Percentiles rank a stretch among this genome's conserved stretches.
phyloP scores from a whole-genome alignment of 2,797 vertebrate genomes.

The Tiaroga cobitis region DNA sequence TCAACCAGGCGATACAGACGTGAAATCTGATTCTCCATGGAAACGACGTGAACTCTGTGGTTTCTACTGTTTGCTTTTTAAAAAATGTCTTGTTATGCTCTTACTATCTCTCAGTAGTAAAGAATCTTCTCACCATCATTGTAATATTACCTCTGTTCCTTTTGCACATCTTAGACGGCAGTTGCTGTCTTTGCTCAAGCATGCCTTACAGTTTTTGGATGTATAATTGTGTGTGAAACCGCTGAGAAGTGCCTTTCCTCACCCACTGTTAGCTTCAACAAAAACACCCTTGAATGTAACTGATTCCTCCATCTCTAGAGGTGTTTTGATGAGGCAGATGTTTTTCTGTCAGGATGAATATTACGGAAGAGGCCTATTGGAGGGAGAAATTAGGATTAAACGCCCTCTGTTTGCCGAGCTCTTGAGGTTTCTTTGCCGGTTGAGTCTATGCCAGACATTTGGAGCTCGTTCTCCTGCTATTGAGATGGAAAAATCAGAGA shows the following conservation, averaged over 20 bases:
- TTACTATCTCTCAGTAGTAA: neutral
- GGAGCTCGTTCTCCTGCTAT: conserved; percentile 78
- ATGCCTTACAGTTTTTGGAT: conserved; percentile 40
- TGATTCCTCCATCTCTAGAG: conserved; percentile 46
- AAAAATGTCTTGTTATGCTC: neutral
- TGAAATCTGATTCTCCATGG: conserved; percentile 22
- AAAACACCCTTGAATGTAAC: conserved; percentile 52
- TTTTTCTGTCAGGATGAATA: conserved; percentile 57
- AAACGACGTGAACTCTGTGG: conserved; percentile 15
- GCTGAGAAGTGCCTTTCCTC: conserved; percentile 39
- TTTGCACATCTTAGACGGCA: conserved; percentile 20
- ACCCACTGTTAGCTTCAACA: conserved; percentile 55
- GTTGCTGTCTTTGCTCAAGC: conserved; percentile 40
- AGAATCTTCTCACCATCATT: neutral
- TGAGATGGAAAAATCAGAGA: conserved; percentile 70
- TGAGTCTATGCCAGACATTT: conserved; percentile 77
- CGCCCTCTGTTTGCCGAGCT: conserved; percentile 46
- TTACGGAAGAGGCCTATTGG: conserved; percentile 67
- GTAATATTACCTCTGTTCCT: conserved; percentile 18
- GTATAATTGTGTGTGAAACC: conserved; percentile 57
- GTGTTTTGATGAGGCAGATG: conserved; percentile 56
- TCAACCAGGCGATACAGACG: conserved; percentile 15
- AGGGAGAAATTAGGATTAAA: conserved; percentile 57
- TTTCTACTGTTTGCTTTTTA: conserved; percentile 7
- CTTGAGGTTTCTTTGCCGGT: conserved; percentile 47